phyloP scores from a whole-genome alignment of 2,113 vertebrate species.

The Ciconia maguari region DNA sequence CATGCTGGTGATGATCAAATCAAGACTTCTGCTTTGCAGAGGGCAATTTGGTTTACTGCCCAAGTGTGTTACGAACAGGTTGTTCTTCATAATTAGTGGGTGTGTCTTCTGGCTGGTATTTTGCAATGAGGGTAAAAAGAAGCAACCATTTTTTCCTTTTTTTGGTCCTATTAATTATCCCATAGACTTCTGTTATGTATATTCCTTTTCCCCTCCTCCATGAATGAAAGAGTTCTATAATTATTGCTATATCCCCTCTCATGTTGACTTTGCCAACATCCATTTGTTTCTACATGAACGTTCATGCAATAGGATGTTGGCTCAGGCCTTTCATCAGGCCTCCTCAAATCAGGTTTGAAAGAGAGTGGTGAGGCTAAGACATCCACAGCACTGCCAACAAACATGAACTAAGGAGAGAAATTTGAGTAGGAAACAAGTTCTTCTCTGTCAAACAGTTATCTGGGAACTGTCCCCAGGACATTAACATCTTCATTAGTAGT shows the following conservation, averaged over 20 bases:
- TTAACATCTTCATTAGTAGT: not conserved
- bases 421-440: not conserved
- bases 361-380: not conserved
- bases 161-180: not conserved
- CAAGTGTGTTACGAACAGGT: not conserved
- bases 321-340: no score
- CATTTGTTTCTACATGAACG: not conserved
- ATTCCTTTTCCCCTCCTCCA: not conserved
- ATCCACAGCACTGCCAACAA: not conserved
- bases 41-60: not conserved
- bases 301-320: not conserved
- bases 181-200: not conserved
- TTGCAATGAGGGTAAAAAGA: not conserved
- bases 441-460: not conserved
- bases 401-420: not conserved
- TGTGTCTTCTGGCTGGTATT: not conserved
- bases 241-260: not conserved
- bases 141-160: not conserved
- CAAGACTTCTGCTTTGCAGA: not conserved
- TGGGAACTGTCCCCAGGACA: not conserved
- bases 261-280: not conserved
- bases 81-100: not conserved
- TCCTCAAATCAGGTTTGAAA: not conserved
- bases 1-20: not conserved
- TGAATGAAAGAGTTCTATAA: not conserved